Base-by-base conservation (phyloP, 1,140 invertebrate genomes). In the Ceratosolen fusciceps region DNA sequence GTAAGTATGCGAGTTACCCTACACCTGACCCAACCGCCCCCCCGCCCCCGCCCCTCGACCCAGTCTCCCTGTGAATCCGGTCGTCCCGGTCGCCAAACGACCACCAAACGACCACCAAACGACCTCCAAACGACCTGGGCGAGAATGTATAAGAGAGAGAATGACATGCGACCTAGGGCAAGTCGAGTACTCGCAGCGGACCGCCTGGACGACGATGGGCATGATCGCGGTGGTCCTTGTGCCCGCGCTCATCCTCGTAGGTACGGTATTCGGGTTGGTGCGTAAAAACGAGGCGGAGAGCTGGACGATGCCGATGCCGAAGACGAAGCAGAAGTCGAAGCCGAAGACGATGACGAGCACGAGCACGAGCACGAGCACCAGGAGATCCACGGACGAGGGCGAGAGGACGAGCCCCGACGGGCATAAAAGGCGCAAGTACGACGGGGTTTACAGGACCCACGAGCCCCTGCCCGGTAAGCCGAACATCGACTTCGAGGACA, bases 401-500 rank as follows among this genome's bases (percentile, higher is more conserved):
- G 87, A 88, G 29, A n/a, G n/a, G n/a, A 79, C 80, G 47, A 85
- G 85, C 77, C 82, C 81, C 21, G 79, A n/a, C n/a, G n/a, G 90
- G 29, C 94, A 93, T 89, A 94, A 94, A 86, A 91, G 92, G 81
- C 91, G 93, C 77, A 93, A 89, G 83, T 96, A 96, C 86, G 95
- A 96, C 85, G 93, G 93, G 85, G 93, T 93, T 79, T 97, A 97
- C 89, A 90, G 93, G 81, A 97, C 96, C 16, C 91, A 96, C 85
- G 96, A 97, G 91, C 96, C 96, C 72, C 87, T 96, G 81, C 92
- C 93, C 4, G 93, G 94, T 83, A 93, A 93, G 84, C 95, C 95
- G 29, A 90, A 94, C 80, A 91, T 93, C 81, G 94, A 95, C 78
- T 96, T 96, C 88, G 94, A 95, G 82, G 93, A 94, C 74, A 96